phyloP scores from a whole-genome alignment of 2,888 invertebrate species.

The Petrolisthes cinctipes region DNA sequence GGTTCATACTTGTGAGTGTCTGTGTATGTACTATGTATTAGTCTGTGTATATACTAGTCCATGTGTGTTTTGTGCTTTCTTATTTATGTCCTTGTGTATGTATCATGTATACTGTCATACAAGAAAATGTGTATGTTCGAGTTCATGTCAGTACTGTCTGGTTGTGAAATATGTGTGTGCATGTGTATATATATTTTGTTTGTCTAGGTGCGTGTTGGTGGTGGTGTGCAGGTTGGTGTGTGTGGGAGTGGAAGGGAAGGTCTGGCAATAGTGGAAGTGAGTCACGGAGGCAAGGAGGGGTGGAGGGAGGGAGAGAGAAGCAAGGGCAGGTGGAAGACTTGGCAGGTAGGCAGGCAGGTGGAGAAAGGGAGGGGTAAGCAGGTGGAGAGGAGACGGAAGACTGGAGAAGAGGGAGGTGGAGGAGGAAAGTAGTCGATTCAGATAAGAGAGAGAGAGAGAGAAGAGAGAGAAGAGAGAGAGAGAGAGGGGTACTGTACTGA shows the following conservation, averaged over 20 bases:
- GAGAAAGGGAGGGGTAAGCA: neutral
- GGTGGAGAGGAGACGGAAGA: neutral
- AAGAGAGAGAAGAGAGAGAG: neutral
- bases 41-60: neutral
- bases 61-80: neutral
- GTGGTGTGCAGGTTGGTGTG: conserved; percentile 1
- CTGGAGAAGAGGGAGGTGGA: neutral
- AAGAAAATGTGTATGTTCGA: no score
- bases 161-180: neutral
- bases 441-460: neutral
- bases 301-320: neutral
- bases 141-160: no score
- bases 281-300: neutral
- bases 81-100: no score
- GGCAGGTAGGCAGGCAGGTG: neutral
- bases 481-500: neutral
- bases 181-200: neutral
- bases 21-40: neutral
- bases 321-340: conserved; percentile 10
- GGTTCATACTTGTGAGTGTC: neutral
- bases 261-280: neutral
- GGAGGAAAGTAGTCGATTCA: neutral
- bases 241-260: conserved; percentile 25
- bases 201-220: neutral
- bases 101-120: no score